A percentile compares a stretch with the other conserved stretches of the same genome.
Evolutionary conservation across 2,797 vertebrate genomes (phyloP).

Genomic region (Myotis daubentonii): DNA sequence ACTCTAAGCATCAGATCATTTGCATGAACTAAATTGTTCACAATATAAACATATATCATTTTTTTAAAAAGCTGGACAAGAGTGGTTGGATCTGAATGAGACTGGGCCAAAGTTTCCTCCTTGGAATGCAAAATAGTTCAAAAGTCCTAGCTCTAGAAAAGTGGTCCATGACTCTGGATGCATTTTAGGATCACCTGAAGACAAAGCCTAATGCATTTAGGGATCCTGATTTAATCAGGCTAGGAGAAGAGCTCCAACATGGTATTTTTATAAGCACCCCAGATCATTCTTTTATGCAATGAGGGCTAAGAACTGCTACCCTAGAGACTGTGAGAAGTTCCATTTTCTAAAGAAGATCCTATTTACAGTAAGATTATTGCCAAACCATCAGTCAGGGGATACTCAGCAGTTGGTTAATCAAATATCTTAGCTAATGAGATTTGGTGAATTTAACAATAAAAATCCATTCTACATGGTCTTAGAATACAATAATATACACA

Average conservation of each 20-base stretch:
- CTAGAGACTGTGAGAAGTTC: background rate
- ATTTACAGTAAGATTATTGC: background rate
- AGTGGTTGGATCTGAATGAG: background rate
- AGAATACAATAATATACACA: background rate
- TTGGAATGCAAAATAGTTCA: slow-evolving; percentile 1
- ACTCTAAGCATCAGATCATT: background rate
- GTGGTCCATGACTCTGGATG: background rate
- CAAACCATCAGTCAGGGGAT: background rate
- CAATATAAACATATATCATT: background rate
- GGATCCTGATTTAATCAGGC: background rate
- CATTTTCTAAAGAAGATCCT: background rate
- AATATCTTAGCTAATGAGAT: background rate
- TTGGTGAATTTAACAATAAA: background rate
- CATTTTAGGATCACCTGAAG: background rate
- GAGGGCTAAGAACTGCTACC: background rate
- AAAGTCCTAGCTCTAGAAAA: background rate
- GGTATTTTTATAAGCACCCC: background rate
- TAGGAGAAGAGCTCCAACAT: background rate
- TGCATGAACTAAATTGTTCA: background rate
- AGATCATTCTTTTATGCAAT: background rate
- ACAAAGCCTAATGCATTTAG: background rate
- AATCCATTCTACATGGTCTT: background rate
- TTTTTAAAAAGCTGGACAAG: background rate
- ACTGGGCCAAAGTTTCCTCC: background rate
- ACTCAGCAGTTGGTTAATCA: background rate